Evolutionary conservation across 2,888 invertebrate species (phyloP), one percentile per base, ranked within the genome.

Genomic region (Ennomos erosarius): DNA sequence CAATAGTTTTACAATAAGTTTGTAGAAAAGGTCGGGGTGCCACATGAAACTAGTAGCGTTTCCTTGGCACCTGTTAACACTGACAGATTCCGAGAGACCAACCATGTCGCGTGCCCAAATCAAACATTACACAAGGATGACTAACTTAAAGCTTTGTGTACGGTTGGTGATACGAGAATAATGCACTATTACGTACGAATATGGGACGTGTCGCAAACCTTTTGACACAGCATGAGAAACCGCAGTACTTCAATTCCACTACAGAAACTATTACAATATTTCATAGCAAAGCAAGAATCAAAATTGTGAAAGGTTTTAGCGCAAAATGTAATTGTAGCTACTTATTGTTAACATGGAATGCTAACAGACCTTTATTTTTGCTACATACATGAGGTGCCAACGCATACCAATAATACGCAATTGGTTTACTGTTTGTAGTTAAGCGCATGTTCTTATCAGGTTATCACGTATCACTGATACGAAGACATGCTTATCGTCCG

Each of bases 121-220:
- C 74, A 73, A 74, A 74, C 68, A 74, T 74, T 69, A 69, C 70
- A 74, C 73, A 74, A 74, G 73, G 77, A 82, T 84, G 81, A 83
- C 81, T 84, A 79, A 75, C 74, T 69, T 70, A 69, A 76, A 81
- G 81, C 79, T 82, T 82, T 77, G 81, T 79, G 73, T 73, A 66
- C 70, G 65, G 65, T 60, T 65, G 66, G 68, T 76, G 84, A 81
- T 87, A 86, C 76, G 82, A 77, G 69, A 73, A 67, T 70, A 65
- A 72, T 67, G 67, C 69, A 71, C 70, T 79, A 80, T 81, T 79
- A 78, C 73, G 68, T 78, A 78, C 67, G 74, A 79, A 88, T 83
- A 79, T 87, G 82, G 90, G 85, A 74, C 85, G 78, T 87, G 87
- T 86, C 81, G 86, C 84, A 84, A 85, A 82, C 79, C 69, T 53